Evolutionary conservation across 2,113 vertebrate species (phyloP).

Genomic region (Boulengeromyrus knoepffleri): DNA sequence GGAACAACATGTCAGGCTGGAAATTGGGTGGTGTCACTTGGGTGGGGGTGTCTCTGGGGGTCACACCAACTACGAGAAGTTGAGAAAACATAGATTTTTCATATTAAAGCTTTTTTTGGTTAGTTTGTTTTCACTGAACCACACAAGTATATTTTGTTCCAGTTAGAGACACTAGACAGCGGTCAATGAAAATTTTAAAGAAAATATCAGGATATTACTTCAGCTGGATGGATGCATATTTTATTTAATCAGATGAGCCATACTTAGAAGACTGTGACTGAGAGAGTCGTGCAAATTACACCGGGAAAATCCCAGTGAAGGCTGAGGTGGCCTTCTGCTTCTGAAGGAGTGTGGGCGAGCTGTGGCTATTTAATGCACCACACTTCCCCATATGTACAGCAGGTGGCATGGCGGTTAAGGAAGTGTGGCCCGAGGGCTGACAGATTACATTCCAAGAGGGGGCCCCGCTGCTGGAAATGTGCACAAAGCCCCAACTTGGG

Average conservation of each 20-base stretch:
- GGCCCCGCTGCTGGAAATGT: neutral
- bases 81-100: neutral
- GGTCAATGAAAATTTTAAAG: neutral
- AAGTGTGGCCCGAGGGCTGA: neutral
- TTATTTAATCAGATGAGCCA: neutral
- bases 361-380: neutral
- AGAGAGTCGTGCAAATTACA: neutral
- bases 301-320: neutral
- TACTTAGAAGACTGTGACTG: neutral
- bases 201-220: slow-evolving; percentile 4
- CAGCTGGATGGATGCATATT: neutral
- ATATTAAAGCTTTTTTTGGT: neutral
- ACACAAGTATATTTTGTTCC: neutral
- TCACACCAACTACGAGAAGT: neutral
- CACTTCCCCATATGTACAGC: neutral
- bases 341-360: neutral
- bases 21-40: neutral
- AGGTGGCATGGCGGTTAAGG: neutral
- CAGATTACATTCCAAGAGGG: neutral
- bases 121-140: neutral
- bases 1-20: slow-evolving; percentile 1
- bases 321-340: neutral
- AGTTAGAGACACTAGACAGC: neutral
- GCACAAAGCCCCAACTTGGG: neutral
- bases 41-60: neutral